Base-by-base conservation (phyloP, 2,888 invertebrate genomes). In the Noctua janthe region DNA sequence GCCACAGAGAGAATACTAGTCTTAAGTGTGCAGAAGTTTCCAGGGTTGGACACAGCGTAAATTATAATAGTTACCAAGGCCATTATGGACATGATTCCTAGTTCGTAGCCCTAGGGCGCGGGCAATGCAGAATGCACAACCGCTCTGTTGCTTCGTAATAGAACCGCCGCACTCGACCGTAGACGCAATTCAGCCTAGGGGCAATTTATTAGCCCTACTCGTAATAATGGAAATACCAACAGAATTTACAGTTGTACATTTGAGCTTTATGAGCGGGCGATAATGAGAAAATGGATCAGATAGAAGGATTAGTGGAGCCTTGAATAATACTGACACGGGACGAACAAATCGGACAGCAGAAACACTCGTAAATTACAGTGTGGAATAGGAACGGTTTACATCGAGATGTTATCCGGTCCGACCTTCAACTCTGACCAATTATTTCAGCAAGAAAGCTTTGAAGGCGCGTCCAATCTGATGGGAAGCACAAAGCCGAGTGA, bases 61-160 rank as follows among this genome's bases (percentile, higher is more conserved):
- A 88, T 79, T 79, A 83, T 88, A 88, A 87, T 81, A 83, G 81
- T 71, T 86, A 59, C 71, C 82, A 84, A 89, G 89, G 87, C 69
- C 59, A 86, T 82, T 80, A 86, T 71, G 77, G 79, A 76, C 72
- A 85, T 81, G 82, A 87, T 85, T 87, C 74, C 81, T 82, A 69
- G 84, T 86, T 84, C 84, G 78, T 80, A 76, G 80, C 78, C 85
- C 85, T 87, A 89, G 87, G 88, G 85, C 86, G 64, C 29, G 23
- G 59, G 83, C 78, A 76, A 81, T 86, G 84, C 84, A 85, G 84
- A 90, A 84, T 87, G 84, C 82, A 87, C 83, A 86, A 80, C 76
- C 76, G 81, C 84, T 86, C 70, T 73, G 86, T 80, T 86, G 80
- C 83, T 76, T 72, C 70, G 76, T 80, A 85, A 87, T 83, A 80